Conservation (phyloP, 2,797 vertebrate species). For the Mus caroli region DNA sequence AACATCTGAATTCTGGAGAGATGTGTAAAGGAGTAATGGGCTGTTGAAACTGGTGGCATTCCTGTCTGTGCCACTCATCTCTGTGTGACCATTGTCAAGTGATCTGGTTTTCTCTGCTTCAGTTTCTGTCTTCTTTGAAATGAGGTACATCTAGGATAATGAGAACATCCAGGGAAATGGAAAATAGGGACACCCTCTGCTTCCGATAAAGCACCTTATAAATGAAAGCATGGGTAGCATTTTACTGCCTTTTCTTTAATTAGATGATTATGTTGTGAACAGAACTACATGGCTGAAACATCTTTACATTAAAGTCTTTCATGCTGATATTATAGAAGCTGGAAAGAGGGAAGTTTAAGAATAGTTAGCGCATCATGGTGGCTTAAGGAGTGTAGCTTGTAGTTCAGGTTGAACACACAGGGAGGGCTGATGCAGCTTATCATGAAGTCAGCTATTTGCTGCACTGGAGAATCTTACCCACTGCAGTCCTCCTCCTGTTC, state of each 20-base stretch:
- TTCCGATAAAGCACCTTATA: not conserved
- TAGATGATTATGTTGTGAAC: not conserved
- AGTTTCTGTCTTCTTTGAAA: slow-evolving; percentile 21
- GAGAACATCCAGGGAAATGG: not conserved
- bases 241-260: slow-evolving; percentile 21
- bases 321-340: slow-evolving; percentile 10
- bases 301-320: slow-evolving; percentile 67
- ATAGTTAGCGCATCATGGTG: not conserved
- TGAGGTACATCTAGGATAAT: not conserved
- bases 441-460: not conserved
- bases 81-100: not conserved
- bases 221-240: not conserved
- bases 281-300: slow-evolving; percentile 58
- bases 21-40: not conserved
- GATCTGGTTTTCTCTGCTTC: not conserved
- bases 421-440: not conserved
- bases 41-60: slow-evolving; percentile 1
- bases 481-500: not conserved
- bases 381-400: not conserved
- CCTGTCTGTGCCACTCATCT: slow-evolving; percentile 4
- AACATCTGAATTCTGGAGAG: slow-evolving; percentile 38
- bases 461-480: not conserved
- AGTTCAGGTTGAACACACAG: not conserved
- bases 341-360: not conserved
- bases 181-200: not conserved